Evolutionary conservation across 2,888 invertebrate genomes (phyloP).

Genomic region (Nudaria mundana): DNA sequence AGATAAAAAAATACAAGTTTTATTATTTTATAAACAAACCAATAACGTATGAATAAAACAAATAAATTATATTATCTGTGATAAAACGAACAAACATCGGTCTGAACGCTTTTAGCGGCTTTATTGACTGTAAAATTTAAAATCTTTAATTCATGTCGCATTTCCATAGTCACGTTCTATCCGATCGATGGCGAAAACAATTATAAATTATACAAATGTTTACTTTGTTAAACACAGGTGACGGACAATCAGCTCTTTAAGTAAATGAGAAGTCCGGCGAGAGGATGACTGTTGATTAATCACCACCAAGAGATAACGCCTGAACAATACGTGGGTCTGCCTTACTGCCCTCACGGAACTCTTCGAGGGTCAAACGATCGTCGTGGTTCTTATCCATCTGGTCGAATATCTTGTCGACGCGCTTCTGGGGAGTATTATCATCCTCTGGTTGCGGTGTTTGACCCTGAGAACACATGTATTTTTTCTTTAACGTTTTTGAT

Average conservation of each 20-base stretch:
- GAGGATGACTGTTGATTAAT: conserved; percentile 82
- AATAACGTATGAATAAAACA: too few relatives aligned
- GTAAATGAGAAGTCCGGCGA: conserved; percentile 76
- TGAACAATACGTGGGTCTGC: conserved; percentile 99
- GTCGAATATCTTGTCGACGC: conserved; percentile 99
- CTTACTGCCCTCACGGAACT: conserved; percentile 98
- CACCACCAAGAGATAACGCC: conserved; percentile 92
- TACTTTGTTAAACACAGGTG: conserved; percentile 29
- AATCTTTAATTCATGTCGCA: too few relatives aligned
- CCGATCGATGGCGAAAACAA: too few relatives aligned
- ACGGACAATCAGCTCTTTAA: conserved; percentile 47
- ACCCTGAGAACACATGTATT: conserved; percentile 83
- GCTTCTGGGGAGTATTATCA: conserved; percentile 95
- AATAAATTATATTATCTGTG: too few relatives aligned
- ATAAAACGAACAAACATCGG: too few relatives aligned
- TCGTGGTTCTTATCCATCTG: conserved; percentile 99
- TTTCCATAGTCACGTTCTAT: too few relatives aligned
- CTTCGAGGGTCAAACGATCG: conserved; percentile 96
- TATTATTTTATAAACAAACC: too few relatives aligned
- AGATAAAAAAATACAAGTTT: too few relatives aligned
- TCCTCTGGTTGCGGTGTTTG: conserved; percentile 94
- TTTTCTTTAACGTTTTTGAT: too few relatives aligned
- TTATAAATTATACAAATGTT: too few relatives aligned
- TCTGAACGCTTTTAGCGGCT: too few relatives aligned
- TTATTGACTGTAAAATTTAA: too few relatives aligned